Conservation (phyloP, 2,888 invertebrate species). For the Sesia bembeciformis region DNA sequence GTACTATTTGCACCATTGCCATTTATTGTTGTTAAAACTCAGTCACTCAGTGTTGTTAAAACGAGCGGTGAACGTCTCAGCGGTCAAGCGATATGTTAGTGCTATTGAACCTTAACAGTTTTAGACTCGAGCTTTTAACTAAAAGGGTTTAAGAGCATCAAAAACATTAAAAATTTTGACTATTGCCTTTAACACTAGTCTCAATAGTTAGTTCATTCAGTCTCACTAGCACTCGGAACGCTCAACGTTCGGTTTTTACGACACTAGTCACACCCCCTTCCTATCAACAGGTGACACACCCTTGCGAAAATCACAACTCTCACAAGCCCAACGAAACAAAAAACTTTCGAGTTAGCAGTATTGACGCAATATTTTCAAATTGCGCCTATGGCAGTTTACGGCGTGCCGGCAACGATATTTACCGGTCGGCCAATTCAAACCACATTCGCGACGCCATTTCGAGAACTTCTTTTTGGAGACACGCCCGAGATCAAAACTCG, state of each 20-base stretch:
- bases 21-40: too few relatives aligned
- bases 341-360: not conserved
- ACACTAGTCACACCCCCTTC: constrained; percentile 21
- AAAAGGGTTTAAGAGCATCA: too few relatives aligned
- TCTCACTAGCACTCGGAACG: not conserved
- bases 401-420: constrained; percentile 41
- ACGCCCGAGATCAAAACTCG: constrained; percentile 40
- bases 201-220: too few relatives aligned
- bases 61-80: too few relatives aligned
- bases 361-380: constrained; percentile 10
- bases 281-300: constrained; percentile 69
- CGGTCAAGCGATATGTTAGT: too few relatives aligned
- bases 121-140: too few relatives aligned
- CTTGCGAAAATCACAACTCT: constrained; percentile 20
- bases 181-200: too few relatives aligned
- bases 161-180: too few relatives aligned
- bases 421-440: constrained; percentile 68
- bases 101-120: too few relatives aligned
- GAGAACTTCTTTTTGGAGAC: constrained; percentile 43
- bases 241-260: not conserved
- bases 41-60: too few relatives aligned
- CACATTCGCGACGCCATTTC: constrained; percentile 65
- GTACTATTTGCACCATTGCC: too few relatives aligned
- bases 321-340: not conserved
- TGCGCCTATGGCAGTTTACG: constrained; percentile 16